Base-by-base conservation (phyloP, 1,140 invertebrate genomes). In the Hyposmocoma kahamanoa region DNA sequence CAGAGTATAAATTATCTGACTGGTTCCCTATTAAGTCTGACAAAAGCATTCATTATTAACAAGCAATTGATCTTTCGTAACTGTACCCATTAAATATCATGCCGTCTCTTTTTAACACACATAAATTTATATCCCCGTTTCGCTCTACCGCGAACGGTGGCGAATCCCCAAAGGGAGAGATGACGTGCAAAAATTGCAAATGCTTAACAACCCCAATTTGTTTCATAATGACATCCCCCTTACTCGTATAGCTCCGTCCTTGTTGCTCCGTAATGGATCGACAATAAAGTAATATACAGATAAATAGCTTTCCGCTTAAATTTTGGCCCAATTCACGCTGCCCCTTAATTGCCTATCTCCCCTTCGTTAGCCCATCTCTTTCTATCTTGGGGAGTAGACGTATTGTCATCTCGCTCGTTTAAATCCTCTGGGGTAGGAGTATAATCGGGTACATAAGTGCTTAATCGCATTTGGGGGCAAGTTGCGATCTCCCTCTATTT, bases 241-340 rank as follows among this genome's bases (percentile, higher is more conserved):
- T 69, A 39, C 49, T 41, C 67, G 30, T 49, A 47, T 69, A 46
- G 18, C n/a, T 30, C 62, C 50, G 30, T 78, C 74, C 48, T 65
- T 50, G 46, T 76, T 61, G 47, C 76, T 42, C 73, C 45, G 56
- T 81, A 84, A 84, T 84, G 72, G 80, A 65, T 72, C 74, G 53
- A 73, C 78, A 76, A 84, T 84, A 84, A 84, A 84, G 78, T 84
- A 84, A 84, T 84, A 77, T 67, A 74, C 67, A 64, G 75, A 82
- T 78, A 82, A 82, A 82, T 78, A 78, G 76, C 74, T 78, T 76
- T 82, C 73, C 78, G 72, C 71, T 82, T 82, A 81, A 84, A 84
- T 76, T 84, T 79, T 72, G 73, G 63, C 69, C 74, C 74, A 74
- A 74, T 82, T 79, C 72, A 67, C 67, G 64, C 68, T 63, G 67